phyloP scores from a whole-genome alignment of 2,797 vertebrate genomes.

The Eidolon dupreanum region DNA sequence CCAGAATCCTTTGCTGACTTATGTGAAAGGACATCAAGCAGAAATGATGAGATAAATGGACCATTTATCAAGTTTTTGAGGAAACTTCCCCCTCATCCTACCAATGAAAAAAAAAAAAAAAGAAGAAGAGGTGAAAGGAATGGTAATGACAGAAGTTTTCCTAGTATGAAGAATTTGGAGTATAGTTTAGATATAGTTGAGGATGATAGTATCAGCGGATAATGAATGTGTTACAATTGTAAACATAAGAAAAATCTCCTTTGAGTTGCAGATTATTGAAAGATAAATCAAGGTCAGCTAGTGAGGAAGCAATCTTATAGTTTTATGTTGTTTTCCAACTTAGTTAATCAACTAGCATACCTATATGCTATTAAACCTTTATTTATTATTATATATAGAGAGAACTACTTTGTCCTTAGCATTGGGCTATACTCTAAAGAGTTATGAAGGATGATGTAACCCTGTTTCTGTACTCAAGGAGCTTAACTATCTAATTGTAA shows the following conservation, averaged over 20 bases:
- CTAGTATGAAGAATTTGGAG: neutral
- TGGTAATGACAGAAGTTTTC: neutral
- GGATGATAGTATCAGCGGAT: neutral
- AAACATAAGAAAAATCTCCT: neutral
- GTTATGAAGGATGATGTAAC: neutral
- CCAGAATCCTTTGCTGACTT: neutral
- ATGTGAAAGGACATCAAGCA: neutral
- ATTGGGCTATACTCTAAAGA: neutral
- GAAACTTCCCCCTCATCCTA: neutral
- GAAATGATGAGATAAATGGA: neutral
- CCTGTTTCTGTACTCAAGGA: neutral
- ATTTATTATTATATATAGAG: neutral
- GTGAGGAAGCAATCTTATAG: neutral
- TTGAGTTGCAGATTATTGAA: neutral
- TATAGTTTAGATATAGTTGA: neutral
- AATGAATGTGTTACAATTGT: neutral
- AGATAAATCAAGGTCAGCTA: neutral
- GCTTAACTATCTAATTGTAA: neutral
- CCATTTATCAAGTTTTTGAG: neutral
- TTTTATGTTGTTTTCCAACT: neutral
- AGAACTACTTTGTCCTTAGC: neutral
- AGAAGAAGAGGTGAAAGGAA: neutral
- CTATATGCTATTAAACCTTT: neutral
- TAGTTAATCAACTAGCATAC: neutral
- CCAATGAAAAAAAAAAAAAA: neutral